Evolutionary conservation across 2,113 vertebrate genomes (phyloP).

Genomic region (Gadus chalcogrammus): DNA sequence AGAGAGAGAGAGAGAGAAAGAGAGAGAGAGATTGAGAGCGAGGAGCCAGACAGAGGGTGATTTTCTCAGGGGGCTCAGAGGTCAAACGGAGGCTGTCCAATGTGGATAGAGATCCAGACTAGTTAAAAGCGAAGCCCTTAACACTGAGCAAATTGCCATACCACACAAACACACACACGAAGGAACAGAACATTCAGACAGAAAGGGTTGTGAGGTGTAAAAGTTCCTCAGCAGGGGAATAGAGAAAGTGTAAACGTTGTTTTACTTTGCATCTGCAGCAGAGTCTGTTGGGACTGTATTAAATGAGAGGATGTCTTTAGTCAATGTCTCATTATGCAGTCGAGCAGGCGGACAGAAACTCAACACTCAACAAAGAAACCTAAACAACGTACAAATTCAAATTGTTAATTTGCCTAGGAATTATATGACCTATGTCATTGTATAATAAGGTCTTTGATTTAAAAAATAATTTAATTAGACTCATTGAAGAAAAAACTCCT

Average conservation of each 20-base stretch:
- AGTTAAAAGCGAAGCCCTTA: slow-evolving; percentile 50
- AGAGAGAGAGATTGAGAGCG: not conserved
- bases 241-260: slow-evolving; percentile 72
- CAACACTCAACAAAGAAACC: slow-evolving; percentile 20
- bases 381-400: not conserved
- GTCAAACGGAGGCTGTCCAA: slow-evolving; percentile 2
- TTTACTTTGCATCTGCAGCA: slow-evolving; percentile 62
- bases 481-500: too few species aligned
- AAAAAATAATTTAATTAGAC: too few species aligned
- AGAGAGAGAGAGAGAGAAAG: too few species aligned
- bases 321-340: slow-evolving; percentile 52
- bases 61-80: slow-evolving; percentile 18
- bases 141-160: slow-evolving; percentile 40
- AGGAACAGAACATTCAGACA: slow-evolving; percentile 45
- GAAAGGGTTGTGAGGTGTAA: slow-evolving; percentile 35
- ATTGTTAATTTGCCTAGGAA: too few species aligned
- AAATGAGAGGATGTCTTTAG: slow-evolving; percentile 24
- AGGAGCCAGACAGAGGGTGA: not conserved
- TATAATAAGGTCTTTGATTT: too few species aligned
- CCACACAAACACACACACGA: slow-evolving; percentile 17
- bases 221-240: slow-evolving; percentile 58
- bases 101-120: slow-evolving; percentile 28
- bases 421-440: too few species aligned
- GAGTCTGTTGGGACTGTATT: slow-evolving; percentile 53
- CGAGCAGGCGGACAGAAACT: slow-evolving; percentile 47